Evolutionary conservation across 2,888 invertebrate species (phyloP).

Genomic region (Drosophila recens): DNA sequence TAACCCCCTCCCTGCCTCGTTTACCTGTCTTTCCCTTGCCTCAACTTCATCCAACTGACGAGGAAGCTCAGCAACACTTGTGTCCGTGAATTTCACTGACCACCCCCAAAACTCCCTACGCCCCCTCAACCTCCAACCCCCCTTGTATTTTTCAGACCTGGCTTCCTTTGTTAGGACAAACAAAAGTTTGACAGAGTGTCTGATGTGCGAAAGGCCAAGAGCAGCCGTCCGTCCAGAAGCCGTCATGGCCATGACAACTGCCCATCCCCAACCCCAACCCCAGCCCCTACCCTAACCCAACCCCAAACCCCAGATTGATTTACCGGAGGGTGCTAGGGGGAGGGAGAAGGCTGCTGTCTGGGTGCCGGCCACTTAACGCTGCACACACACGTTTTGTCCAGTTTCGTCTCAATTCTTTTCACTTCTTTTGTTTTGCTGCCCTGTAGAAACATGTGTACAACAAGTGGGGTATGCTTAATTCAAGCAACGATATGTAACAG

Average conservation of each 20-base stretch:
- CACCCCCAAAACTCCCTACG: too few species aligned
- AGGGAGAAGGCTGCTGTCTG: conserved; percentile 22
- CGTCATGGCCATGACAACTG: conserved; percentile 54
- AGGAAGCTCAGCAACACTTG: conserved; percentile 42
- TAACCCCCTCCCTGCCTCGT: not conserved
- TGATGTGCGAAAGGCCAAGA: conserved; percentile 78
- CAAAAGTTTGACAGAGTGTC: conserved; percentile 81
- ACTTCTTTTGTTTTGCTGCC: conserved; percentile 21
- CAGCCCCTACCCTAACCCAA: conserved; percentile 5
- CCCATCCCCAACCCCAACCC: not conserved
- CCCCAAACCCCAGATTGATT: conserved; percentile 59
- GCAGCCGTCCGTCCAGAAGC: conserved; percentile 60
- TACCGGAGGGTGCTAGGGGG: conserved; percentile 38
- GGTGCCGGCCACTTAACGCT: conserved; percentile 71
- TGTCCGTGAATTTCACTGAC: conserved; percentile 34
- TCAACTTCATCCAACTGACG: not conserved
- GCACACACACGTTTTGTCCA: conserved; percentile 38
- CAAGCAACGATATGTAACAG: not conserved
- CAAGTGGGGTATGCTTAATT: not conserved
- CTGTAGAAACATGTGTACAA: not conserved
- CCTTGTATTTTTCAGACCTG: not conserved
- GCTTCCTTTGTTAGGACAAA: conserved; percentile 40
- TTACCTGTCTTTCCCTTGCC: not conserved
- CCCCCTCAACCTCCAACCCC: not conserved
- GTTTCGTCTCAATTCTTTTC: conserved; percentile 35